These are phyloP conservation scores for Menidia menidia DNA, from an alignment of 2,797 vertebrate genomes.

Conservation along the genomic window DNA sequence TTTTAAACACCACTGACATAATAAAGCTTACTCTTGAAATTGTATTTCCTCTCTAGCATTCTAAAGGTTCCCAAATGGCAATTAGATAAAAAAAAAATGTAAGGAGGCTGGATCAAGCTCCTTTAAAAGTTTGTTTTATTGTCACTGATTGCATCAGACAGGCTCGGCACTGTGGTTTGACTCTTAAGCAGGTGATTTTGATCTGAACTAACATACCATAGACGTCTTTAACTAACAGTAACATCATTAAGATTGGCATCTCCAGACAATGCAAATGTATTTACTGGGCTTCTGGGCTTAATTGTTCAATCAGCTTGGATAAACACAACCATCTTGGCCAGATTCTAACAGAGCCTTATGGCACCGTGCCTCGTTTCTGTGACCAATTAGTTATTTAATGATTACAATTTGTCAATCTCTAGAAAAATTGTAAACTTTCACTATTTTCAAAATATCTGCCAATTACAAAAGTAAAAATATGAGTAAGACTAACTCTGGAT, in stretches of 20 bases:
- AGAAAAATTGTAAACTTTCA: slow-evolving; percentile 6
- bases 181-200: slow-evolving; percentile 55
- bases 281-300: slow-evolving; percentile 43
- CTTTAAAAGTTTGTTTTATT: slow-evolving; percentile 61
- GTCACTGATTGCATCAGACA: slow-evolving; percentile 74
- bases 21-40: slow-evolving; percentile 35
- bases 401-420: background rate
- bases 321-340: slow-evolving; percentile 34
- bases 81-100: slow-evolving; percentile 72
- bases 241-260: slow-evolving; percentile 76
- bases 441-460: slow-evolving; percentile 24
- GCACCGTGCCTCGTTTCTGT: slow-evolving; percentile 15
- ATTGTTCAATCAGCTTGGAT: slow-evolving; percentile 54
- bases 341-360: slow-evolving; percentile 37
- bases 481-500: slow-evolving; percentile 17
- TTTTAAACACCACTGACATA: slow-evolving; percentile 34
- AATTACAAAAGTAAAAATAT: slow-evolving; percentile 6
- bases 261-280: slow-evolving; percentile 61
- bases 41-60: slow-evolving; percentile 25
- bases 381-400: slow-evolving; percentile 10
- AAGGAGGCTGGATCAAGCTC: slow-evolving; percentile 44
- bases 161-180: slow-evolving; percentile 54
- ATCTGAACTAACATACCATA: slow-evolving; percentile 59
- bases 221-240: slow-evolving; percentile 63
- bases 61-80: slow-evolving; percentile 41